Conservation (phyloP, 2,888 invertebrate genomes). For the Phaonia tiefii region DNA sequence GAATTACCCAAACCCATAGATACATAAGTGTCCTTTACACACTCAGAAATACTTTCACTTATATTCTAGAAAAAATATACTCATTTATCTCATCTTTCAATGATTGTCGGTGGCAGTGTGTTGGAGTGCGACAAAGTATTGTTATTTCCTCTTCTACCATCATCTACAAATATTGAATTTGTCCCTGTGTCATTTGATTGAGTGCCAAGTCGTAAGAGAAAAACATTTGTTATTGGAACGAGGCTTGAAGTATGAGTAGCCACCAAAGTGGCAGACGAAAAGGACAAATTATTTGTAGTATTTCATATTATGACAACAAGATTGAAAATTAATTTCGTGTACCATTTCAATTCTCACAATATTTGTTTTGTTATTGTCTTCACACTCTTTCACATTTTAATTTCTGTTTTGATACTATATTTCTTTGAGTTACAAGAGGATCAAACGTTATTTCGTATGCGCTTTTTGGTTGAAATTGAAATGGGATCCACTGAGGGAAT, state of each 20-base stretch:
- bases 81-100: constrained; percentile 4
- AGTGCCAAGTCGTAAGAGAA: constrained; percentile 18
- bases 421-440: constrained; percentile 81
- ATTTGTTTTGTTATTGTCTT: constrained; percentile 49
- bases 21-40: background rate
- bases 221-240: background rate
- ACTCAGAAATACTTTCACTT: background rate
- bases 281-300: constrained; percentile 1
- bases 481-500: constrained; percentile 79
- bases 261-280: background rate
- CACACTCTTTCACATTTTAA: constrained; percentile 43
- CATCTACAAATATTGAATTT: constrained; percentile 24
- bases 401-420: background rate
- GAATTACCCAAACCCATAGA: too few relatives aligned
- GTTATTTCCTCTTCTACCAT: constrained; percentile 4
- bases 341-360: constrained; percentile 39
- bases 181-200: constrained; percentile 23
- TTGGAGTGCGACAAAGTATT: background rate
- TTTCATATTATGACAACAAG: constrained; percentile 30
- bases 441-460: constrained; percentile 80
- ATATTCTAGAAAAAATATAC: background rate
- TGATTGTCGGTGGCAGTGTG: too few relatives aligned
- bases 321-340: constrained; percentile 62
- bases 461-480: constrained; percentile 80
- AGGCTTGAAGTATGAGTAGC: background rate